A percentile compares a stretch with the other conserved stretches of the same genome.
These are phyloP conservation scores for Serranus cabrilla DNA, from an alignment of 2,797 vertebrate genomes.

Conservation along the genomic window DNA sequence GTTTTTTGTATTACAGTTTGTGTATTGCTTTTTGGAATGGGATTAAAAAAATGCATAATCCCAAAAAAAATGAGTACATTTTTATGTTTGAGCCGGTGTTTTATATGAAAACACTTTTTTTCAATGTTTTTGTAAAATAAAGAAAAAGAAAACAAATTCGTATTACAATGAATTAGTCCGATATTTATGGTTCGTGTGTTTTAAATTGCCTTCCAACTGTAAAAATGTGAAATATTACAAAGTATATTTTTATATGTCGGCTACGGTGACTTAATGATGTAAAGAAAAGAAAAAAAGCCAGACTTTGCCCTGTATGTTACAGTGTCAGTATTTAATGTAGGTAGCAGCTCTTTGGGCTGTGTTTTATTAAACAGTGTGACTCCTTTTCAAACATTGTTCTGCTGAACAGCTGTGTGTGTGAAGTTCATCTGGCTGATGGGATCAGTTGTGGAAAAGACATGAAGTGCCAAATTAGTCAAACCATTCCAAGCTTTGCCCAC, in stretches of 20 bases:
- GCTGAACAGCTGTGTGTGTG: slow-evolving; percentile 39
- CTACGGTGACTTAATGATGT: slow-evolving; percentile 59
- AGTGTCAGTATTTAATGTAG: slow-evolving; percentile 70
- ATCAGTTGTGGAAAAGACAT: slow-evolving; percentile 14
- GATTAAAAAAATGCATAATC: slow-evolving; percentile 62
- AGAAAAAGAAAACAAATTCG: slow-evolving; percentile 41
- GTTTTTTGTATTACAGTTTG: slow-evolving; percentile 59
- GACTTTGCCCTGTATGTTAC: slow-evolving; percentile 67
- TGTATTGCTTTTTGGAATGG: slow-evolving; percentile 59
- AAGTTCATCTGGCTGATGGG: slow-evolving; percentile 17
- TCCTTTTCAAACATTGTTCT: slow-evolving; percentile 55
- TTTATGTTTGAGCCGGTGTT: slow-evolving; percentile 64
- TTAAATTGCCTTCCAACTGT: slow-evolving; percentile 82
- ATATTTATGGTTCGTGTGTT: slow-evolving; percentile 78
- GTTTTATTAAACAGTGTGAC: slow-evolving; percentile 62
- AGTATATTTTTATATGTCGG: slow-evolving; percentile 81
- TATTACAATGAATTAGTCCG: slow-evolving; percentile 54
- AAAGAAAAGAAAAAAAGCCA: slow-evolving; percentile 56
- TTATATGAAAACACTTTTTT: slow-evolving; percentile 71
- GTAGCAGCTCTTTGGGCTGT: slow-evolving; percentile 51
- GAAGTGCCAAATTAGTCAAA: slow-evolving; percentile 49
- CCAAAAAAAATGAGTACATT: slow-evolving; percentile 48
- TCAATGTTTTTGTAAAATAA: slow-evolving; percentile 63
- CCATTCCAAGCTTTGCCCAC: slow-evolving; percentile 8
- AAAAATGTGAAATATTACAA: slow-evolving; percentile 75